Percentiles rank a stretch among this genome's conserved stretches.
These are phyloP conservation scores for Axis porcinus DNA, from an alignment of 2,113 vertebrate species.

Conservation along the genomic window DNA sequence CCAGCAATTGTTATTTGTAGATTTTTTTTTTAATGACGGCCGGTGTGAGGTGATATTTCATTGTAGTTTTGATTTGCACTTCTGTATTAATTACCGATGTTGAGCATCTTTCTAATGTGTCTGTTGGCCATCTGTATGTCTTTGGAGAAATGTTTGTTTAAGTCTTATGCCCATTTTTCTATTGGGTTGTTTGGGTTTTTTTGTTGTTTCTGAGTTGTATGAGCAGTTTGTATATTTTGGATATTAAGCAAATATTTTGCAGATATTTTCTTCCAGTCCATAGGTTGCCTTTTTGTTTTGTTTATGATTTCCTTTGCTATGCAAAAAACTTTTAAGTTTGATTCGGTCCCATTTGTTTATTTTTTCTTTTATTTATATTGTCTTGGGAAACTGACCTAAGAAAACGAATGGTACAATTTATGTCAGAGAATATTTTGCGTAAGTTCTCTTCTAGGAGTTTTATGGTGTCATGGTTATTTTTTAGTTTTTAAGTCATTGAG, in stretches of 20 bases:
- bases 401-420: background rate
- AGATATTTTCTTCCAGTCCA: background rate
- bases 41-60: background rate
- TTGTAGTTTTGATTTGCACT: background rate
- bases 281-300: background rate
- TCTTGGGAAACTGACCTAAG: background rate
- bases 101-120: background rate
- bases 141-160: background rate
- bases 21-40: background rate
- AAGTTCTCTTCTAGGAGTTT: background rate
- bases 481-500: background rate
- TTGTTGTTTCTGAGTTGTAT: background rate
- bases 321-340: background rate
- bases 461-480: background rate
- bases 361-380: background rate
- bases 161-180: background rate
- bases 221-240: background rate
- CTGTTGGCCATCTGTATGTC: background rate
- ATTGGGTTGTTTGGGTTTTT: background rate
- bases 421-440: background rate
- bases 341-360: background rate
- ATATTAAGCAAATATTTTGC: background rate
- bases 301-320: background rate
- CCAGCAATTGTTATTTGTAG: background rate
- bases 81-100: background rate